phyloP scores from a whole-genome alignment of 2,888 invertebrate species.

The Meiosimyza decipiens region DNA sequence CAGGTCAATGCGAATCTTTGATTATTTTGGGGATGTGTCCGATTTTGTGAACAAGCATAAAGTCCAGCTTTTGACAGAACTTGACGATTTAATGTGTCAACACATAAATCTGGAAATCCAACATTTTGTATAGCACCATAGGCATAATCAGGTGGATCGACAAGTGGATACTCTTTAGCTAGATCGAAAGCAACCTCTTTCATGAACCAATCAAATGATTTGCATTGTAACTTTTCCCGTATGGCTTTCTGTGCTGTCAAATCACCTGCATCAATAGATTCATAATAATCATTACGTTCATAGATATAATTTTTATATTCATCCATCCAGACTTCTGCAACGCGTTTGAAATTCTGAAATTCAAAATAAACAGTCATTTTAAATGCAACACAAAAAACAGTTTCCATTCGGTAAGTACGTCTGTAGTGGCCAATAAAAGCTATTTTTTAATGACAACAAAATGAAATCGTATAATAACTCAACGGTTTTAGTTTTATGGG shows the following conservation, averaged over 20 bases:
- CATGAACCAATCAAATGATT: slow-evolving; percentile 87
- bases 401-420: too few relatives aligned
- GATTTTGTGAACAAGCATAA: slow-evolving; percentile 59
- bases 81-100: slow-evolving; percentile 74
- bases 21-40: slow-evolving; percentile 56
- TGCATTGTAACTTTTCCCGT: slow-evolving; percentile 68
- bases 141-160: slow-evolving; percentile 87
- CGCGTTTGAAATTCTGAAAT: slow-evolving; percentile 86
- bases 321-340: slow-evolving; percentile 92
- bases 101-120: slow-evolving; percentile 74
- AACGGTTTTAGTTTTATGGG: too few relatives aligned
- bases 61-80: slow-evolving; percentile 62
- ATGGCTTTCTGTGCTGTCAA: slow-evolving; percentile 81
- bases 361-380: neutral
- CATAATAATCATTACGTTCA: slow-evolving; percentile 78
- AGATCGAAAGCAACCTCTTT: slow-evolving; percentile 93
- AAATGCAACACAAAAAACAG: neutral
- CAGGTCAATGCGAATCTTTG: slow-evolving; percentile 65
- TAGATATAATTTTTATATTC: slow-evolving; percentile 76
- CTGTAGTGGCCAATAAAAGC: too few relatives aligned
- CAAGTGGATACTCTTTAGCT: slow-evolving; percentile 85
- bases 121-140: slow-evolving; percentile 80
- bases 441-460: too few relatives aligned
- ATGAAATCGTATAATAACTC: too few relatives aligned
- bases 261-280: slow-evolving; percentile 82